Conservation (phyloP, 2,113 vertebrate genomes). For the Phocoena sinus region DNA sequence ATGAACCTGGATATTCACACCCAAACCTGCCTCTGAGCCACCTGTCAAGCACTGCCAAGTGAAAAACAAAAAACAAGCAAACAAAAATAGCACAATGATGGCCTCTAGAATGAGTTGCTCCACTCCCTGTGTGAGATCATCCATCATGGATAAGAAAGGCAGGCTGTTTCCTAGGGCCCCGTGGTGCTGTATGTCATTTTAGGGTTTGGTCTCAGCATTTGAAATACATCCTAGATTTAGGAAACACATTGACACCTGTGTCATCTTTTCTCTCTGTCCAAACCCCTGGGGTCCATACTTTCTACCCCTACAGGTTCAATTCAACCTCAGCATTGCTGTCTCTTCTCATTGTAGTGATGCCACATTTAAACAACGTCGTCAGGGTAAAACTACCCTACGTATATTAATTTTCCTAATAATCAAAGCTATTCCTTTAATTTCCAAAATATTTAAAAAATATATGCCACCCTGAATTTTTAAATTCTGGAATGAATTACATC, state of each 20-base stretch:
- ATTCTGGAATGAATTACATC: neutral
- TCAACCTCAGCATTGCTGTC: neutral
- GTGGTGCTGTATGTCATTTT: neutral
- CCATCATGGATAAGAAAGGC: neutral
- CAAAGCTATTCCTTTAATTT: neutral
- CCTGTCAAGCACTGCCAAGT: neutral
- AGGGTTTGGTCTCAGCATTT: neutral
- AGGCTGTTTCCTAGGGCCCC: neutral
- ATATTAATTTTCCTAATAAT: neutral
- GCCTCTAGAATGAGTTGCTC: no score
- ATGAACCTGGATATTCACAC: neutral
- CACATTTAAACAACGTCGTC: neutral
- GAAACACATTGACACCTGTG: neutral
- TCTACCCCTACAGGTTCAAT: neutral
- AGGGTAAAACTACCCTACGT: neutral
- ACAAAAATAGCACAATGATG: fast-evolving
- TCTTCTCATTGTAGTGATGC: neutral
- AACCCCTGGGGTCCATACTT: neutral
- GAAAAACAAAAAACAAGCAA: neutral
- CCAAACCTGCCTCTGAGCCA: neutral
- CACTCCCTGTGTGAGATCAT: neutral
- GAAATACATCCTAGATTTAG: neutral
- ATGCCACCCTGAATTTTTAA: neutral
- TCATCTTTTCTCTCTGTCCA: neutral
- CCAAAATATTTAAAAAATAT: neutral